Evolutionary conservation across 2,797 vertebrate species (phyloP), one percentile per base, ranked within the genome.

Genomic region (Labroides dimidiatus): DNA sequence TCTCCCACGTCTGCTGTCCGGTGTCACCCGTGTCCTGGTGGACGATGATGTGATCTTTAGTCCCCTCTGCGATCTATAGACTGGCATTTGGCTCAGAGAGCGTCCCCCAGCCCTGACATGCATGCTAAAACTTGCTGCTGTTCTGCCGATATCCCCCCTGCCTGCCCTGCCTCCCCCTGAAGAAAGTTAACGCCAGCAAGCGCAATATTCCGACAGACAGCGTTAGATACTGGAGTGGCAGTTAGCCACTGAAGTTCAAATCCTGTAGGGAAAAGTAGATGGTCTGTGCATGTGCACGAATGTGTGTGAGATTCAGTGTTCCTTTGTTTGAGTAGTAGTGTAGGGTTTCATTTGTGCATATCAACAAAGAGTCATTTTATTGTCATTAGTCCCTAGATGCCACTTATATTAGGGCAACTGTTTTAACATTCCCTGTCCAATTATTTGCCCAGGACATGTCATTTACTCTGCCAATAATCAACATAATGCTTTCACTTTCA

Each of bases 21-120:
- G 80, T 96, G 96, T 99, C 97, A 98, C 95, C 95, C 93, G 93
- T 96, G 96, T 97, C 95, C 95, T 92, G 93, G 78, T 89, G 95
- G 94, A 93, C 85, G 81, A 96, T 97, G 97, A 99, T 96, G 96
- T 99, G 98, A 98, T 98, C 97, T 98, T 99, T 99, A 98, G 95
- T 96, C 96, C 96, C 96, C 95, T 87, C 85, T 80, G 93, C 94
- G 93, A 99, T 99, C 97, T 95, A 99, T 98, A 99, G 96, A 98
- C 96, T 99, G 98, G 97, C 97, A 98, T 99, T 99, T 99, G 96
- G 96, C 96, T 97, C 94, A 94, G 94, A 92, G 78, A 87, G 94
- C 91, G 92, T 94, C 93, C 92, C 93, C 89, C 73, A 90, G 90
- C 79, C 93, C 92, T 92, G 94, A 89, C 94, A 94, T 96, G 96